phyloP scores from a whole-genome alignment of 2,888 invertebrate species.

The Portevinia maculata region DNA sequence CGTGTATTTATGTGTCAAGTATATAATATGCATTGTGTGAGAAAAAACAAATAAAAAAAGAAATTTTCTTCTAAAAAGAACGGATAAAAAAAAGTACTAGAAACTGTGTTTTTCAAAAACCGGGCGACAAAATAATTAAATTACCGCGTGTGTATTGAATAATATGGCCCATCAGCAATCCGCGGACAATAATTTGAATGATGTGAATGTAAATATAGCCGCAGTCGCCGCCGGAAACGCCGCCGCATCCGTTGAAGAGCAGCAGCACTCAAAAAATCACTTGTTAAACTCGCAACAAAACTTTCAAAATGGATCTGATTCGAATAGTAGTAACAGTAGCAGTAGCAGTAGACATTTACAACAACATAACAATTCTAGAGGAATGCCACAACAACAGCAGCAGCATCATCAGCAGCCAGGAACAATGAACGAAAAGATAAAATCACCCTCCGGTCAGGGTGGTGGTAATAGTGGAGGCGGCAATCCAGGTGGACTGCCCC shows the following conservation, averaged over 20 bases:
- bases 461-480: slow-evolving; percentile 71
- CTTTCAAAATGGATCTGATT: slow-evolving; percentile 76
- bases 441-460: slow-evolving; percentile 81
- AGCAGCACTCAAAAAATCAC: slow-evolving; percentile 58
- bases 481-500: slow-evolving; percentile 76
- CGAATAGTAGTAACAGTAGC: slow-evolving; percentile 66
- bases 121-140: slow-evolving; percentile 30
- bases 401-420: slow-evolving; percentile 75
- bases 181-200: slow-evolving; percentile 75
- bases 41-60: slow-evolving; percentile 51
- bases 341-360: slow-evolving; percentile 68
- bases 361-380: slow-evolving; percentile 62
- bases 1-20: slow-evolving; percentile 70
- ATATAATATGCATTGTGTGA: slow-evolving; percentile 59
- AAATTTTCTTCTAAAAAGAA: slow-evolving; percentile 25
- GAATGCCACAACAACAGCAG: slow-evolving; percentile 80
- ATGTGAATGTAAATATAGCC: slow-evolving; percentile 75
- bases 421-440: slow-evolving; percentile 82
- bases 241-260: slow-evolving; percentile 35
- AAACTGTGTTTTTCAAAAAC: slow-evolving; percentile 40
- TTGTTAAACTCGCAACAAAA: slow-evolving; percentile 70
- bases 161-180: slow-evolving; percentile 78
- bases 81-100: not conserved
- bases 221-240: slow-evolving; percentile 71
- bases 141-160: slow-evolving; percentile 57